These are phyloP conservation scores for Procambarus virginalis DNA, from an alignment of 1,140 invertebrate species.

Conservation along the genomic window DNA sequence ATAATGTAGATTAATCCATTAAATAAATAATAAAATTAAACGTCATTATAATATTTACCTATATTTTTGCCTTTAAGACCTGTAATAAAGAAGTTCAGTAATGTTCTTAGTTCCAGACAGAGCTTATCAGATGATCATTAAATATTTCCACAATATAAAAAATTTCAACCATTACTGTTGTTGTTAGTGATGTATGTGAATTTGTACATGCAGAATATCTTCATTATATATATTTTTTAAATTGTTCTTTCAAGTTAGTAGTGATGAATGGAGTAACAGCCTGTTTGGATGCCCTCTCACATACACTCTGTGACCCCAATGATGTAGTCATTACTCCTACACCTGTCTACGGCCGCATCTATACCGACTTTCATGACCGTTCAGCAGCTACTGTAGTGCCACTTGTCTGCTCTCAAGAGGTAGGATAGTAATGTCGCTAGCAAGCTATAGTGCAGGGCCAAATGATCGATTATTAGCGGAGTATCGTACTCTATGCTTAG, in stretches of 20 bases:
- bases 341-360: conserved; percentile 47
- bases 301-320: conserved; percentile 41
- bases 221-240: not conserved
- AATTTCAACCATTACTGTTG: too few relatives aligned
- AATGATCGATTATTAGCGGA: too few relatives aligned
- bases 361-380: conserved; percentile 29
- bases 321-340: conserved; percentile 53
- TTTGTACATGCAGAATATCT: not conserved
- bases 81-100: too few relatives aligned
- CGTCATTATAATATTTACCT: too few relatives aligned
- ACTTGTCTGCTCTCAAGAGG: conserved; percentile 5
- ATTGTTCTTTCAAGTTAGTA: conserved; percentile 10
- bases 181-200: not conserved
- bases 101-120: too few relatives aligned
- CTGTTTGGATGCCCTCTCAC: conserved; percentile 41
- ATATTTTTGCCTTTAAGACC: too few relatives aligned
- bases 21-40: too few relatives aligned
- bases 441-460: too few relatives aligned
- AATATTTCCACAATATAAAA: too few relatives aligned
- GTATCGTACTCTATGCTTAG: too few relatives aligned
- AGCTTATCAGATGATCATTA: too few relatives aligned
- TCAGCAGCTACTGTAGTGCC: conserved; percentile 21
- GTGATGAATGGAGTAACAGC: conserved; percentile 45
- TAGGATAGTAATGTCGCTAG: not conserved
- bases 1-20: too few relatives aligned